Percentiles rank a stretch among this genome's conserved stretches.
These are phyloP conservation scores for Melitaea athalia DNA, from an alignment of 2,888 invertebrate genomes.

Conservation along the genomic window DNA sequence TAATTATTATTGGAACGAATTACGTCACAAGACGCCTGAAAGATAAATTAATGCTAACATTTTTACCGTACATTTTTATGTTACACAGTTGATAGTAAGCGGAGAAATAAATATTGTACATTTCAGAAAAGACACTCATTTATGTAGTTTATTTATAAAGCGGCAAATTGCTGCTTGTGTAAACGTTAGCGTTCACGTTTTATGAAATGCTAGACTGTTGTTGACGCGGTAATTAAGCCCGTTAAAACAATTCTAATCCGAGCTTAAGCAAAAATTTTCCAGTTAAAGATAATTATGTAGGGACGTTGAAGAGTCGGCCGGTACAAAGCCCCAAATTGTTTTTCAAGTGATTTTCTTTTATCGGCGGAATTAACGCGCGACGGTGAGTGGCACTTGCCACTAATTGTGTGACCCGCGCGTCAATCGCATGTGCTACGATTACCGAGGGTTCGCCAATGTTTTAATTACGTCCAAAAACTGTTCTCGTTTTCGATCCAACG, in stretches of 20 bases:
- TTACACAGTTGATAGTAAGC: conserved; percentile 7
- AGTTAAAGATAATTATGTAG: conserved; percentile 43
- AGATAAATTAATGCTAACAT: background rate
- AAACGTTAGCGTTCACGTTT: conserved; percentile 31
- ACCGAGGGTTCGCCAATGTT: conserved; percentile 51
- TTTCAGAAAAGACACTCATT: conserved; percentile 16
- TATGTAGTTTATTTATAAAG: conserved; percentile 26
- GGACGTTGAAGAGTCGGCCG: conserved; percentile 1
- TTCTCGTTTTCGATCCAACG: conserved; percentile 54
- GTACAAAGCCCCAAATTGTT: conserved; percentile 54
- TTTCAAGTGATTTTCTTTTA: conserved; percentile 64
- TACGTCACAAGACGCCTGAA: background rate
- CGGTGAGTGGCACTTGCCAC: conserved; percentile 60
- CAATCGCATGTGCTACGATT: conserved; percentile 48
- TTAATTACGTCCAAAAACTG: conserved; percentile 59
- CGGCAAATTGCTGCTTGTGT: conserved; percentile 26
- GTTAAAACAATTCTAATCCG: conserved; percentile 47
- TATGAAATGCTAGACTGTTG: conserved; percentile 31
- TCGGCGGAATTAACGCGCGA: conserved; percentile 62
- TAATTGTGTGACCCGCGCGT: conserved; percentile 69
- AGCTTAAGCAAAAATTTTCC: conserved; percentile 41
- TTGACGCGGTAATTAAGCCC: conserved; percentile 38
- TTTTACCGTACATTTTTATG: background rate
- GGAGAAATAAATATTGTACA: conserved; percentile 17
- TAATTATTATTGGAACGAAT: no score